Percentiles rank a stretch among this genome's conserved stretches.
Conservation (phyloP, 2,797 vertebrate species). For the Pristis pectinata region DNA sequence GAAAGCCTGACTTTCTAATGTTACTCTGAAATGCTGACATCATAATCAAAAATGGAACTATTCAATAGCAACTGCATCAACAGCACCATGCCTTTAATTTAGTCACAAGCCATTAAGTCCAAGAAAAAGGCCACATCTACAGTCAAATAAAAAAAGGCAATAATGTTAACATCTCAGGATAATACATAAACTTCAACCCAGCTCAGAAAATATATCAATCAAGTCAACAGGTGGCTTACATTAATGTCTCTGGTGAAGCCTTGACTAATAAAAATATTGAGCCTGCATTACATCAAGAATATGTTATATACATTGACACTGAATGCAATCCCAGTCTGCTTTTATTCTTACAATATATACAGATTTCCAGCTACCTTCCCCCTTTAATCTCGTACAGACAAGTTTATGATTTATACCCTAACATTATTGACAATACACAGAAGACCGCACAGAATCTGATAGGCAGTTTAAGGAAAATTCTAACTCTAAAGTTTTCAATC, state of each 20-base stretch:
- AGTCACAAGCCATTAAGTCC: background rate
- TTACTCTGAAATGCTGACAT: background rate
- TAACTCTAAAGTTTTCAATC: background rate
- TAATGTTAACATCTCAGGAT: conserved; percentile 21
- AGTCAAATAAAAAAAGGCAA: conserved; percentile 10
- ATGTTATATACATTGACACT: conserved; percentile 17
- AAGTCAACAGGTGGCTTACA: conserved; percentile 32
- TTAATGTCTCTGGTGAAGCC: conserved; percentile 14
- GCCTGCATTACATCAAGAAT: conserved; percentile 33
- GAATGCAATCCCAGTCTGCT: conserved; percentile 24
- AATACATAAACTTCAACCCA: background rate
- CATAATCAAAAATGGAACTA: background rate
- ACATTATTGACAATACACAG: background rate
- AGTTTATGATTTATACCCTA: background rate
- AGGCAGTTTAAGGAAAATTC: background rate
- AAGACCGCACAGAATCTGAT: background rate
- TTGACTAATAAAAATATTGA: conserved; percentile 35
- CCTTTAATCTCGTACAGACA: conserved; percentile 24
- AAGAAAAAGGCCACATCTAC: background rate
- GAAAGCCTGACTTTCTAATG: background rate
- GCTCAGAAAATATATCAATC: conserved; percentile 32
- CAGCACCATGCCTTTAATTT: background rate
- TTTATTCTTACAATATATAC: conserved; percentile 21
- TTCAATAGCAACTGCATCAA: background rate
- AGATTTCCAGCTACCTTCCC: conserved; percentile 20